phyloP scores from a whole-genome alignment of 2,797 vertebrate genomes.

The Coranthus polyacanthus region DNA sequence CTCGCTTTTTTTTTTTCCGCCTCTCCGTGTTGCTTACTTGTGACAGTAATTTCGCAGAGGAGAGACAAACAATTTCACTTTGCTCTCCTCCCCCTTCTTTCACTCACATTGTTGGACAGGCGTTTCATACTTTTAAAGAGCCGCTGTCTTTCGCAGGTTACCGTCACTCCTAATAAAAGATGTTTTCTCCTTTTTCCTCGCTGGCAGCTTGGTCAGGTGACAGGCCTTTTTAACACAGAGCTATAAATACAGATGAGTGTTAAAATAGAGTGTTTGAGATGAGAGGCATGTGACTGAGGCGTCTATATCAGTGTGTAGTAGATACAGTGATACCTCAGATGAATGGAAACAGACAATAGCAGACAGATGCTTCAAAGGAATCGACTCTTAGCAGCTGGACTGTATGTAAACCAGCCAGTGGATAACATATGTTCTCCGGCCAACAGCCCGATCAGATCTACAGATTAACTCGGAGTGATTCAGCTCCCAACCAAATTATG shows the following conservation, averaged over 20 bases:
- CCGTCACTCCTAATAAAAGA: constrained; percentile 64
- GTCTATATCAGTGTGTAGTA: constrained; percentile 60
- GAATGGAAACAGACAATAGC: constrained; percentile 57
- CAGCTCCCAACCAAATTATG: constrained; percentile 40
- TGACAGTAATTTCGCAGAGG: constrained; percentile 50
- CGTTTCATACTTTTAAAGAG: constrained; percentile 62
- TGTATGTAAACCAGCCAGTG: constrained; percentile 33
- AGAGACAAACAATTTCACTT: constrained; percentile 46
- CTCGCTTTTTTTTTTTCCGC: constrained; percentile 11
- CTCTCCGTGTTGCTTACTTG: constrained; percentile 36
- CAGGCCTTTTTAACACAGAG: constrained; percentile 72
- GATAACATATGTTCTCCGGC: constrained; percentile 60
- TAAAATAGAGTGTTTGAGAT: constrained; percentile 78
- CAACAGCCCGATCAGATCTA: constrained; percentile 48
- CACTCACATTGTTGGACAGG: constrained; percentile 42
- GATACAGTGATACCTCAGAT: constrained; percentile 48
- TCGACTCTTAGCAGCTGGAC: constrained; percentile 55
- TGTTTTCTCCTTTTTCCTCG: constrained; percentile 46
- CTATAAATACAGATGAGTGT: constrained; percentile 79
- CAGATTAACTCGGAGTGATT: constrained; percentile 69
- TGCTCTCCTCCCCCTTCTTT: constrained; percentile 34
- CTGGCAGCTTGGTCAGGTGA: constrained; percentile 66
- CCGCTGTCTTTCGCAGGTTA: constrained; percentile 47
- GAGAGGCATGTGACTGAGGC: constrained; percentile 61
- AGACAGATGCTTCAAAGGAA: constrained; percentile 57